Conservation (phyloP, 2,113 vertebrate genomes). For the Syrmaticus mikado region DNA sequence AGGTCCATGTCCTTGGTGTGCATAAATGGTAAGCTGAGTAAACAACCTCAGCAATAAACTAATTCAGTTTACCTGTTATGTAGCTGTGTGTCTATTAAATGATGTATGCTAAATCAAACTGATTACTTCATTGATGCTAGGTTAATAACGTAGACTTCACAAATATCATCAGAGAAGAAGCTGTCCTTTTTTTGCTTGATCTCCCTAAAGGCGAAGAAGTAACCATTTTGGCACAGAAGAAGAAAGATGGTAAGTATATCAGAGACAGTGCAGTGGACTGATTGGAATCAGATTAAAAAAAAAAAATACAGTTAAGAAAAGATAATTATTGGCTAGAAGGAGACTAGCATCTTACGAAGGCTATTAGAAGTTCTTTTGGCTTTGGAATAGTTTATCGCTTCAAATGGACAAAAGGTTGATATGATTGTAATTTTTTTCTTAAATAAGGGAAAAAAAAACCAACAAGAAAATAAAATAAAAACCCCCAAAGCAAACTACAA, state of each 20-base stretch:
- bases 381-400: not conserved
- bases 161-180: constrained; percentile 98
- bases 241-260: constrained; percentile 90
- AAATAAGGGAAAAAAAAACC: not conserved
- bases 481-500: not conserved
- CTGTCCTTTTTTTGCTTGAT: constrained; percentile 95
- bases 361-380: not conserved
- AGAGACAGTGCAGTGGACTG: not conserved
- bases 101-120: not conserved
- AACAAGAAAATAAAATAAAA: not conserved
- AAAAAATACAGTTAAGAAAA: not conserved
- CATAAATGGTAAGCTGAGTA: not conserved
- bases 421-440: too few species aligned
- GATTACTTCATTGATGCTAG: constrained; percentile 70
- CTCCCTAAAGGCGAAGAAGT: constrained; percentile 97
- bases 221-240: constrained; percentile 97
- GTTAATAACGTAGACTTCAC: constrained; percentile 99
- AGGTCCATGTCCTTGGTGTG: not conserved
- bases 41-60: not conserved
- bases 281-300: not conserved
- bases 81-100: not conserved
- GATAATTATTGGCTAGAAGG: not conserved
- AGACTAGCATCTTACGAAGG: not conserved
- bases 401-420: not conserved
- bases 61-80: not conserved